Evolutionary conservation across 2,797 vertebrate genomes (phyloP).

Genomic region (Melanotaenia nigrans): DNA sequence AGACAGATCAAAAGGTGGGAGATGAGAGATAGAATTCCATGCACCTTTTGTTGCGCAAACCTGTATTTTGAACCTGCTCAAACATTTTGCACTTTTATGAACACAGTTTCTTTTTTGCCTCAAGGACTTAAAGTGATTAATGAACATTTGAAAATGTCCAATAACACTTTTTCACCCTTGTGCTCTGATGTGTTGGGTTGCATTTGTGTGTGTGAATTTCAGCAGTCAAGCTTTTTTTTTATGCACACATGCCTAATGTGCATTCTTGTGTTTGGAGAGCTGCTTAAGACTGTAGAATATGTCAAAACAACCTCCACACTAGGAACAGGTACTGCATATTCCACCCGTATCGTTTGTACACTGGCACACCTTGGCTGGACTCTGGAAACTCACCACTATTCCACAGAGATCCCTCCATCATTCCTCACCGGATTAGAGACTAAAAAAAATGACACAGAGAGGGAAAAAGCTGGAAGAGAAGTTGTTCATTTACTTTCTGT

Average conservation of each 20-base stretch:
- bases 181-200: slow-evolving; percentile 6
- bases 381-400: slow-evolving; percentile 82
- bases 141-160: slow-evolving; percentile 49
- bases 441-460: slow-evolving; percentile 35
- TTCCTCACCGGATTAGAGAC: slow-evolving; percentile 76
- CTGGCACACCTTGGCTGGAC: slow-evolving; percentile 87
- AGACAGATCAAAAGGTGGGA: slow-evolving; percentile 55
- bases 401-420: slow-evolving; percentile 73
- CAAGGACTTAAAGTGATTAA: slow-evolving; percentile 40
- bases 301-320: slow-evolving; percentile 67
- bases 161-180: slow-evolving; percentile 12
- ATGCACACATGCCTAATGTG: not conserved
- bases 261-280: not conserved
- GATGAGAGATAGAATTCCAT: slow-evolving; percentile 59
- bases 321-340: slow-evolving; percentile 81
- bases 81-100: slow-evolving; percentile 64
- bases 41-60: slow-evolving; percentile 69
- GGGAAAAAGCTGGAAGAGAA: slow-evolving; percentile 38
- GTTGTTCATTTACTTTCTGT: slow-evolving; percentile 48
- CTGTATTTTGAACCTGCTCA: slow-evolving; percentile 69
- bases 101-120: slow-evolving; percentile 72
- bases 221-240: slow-evolving; percentile 46
- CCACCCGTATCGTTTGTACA: slow-evolving; percentile 84
- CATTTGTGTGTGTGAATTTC: slow-evolving; percentile 5
- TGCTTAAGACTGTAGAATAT: slow-evolving; percentile 33